Evolutionary conservation across 1,140 invertebrate genomes (phyloP), one percentile per base, ranked within the genome.

Genomic region (Potamilus streckersoni): DNA sequence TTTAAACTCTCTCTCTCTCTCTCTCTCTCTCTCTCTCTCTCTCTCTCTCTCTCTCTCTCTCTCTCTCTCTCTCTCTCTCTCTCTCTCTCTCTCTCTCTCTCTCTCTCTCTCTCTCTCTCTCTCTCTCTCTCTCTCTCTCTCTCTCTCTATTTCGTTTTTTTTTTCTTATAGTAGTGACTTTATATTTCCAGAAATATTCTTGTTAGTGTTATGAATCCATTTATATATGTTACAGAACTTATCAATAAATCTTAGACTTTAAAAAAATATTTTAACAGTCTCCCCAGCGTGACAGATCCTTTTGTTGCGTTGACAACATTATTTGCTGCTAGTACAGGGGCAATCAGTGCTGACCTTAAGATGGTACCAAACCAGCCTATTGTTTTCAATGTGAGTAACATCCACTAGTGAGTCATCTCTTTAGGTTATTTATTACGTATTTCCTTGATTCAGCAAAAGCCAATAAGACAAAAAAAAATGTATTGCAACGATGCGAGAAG

Each of bases 361-460:
- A 82, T 84, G 79, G 80, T 87, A 38, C 86, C 86, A 11, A 87
- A 87, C 68, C 82, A 87, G 72, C 85, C 85, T 61, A 80, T 84
- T 19, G 68, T 79, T 12, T 86, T 86, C 59, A 79, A 80, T 75
- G 86, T 86, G 78, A 79, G 64, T 38, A 38, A 8, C 38, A 38
- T 27, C 4, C 38, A 38, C 8, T 38, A 38, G 38, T 38, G 38
- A 38, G 27, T 27, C 27, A 27, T 27, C 27, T 27, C 27, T 27
- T 27, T 27, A 27, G 1, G 27, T 27, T 27, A 56, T 27, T 49
- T 27, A n/a, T 57, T 15, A 80, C 69, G 66, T 70, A 58, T 2
- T 27, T 27, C 27, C 27, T 27, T 27, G 27, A 27, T 27, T 27
- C 27, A 27, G 1, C 27, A 27, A 27, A 27, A 27, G 1, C n/a